phyloP scores from a whole-genome alignment of 2,888 invertebrate species.

The Charanyca ferruginea region DNA sequence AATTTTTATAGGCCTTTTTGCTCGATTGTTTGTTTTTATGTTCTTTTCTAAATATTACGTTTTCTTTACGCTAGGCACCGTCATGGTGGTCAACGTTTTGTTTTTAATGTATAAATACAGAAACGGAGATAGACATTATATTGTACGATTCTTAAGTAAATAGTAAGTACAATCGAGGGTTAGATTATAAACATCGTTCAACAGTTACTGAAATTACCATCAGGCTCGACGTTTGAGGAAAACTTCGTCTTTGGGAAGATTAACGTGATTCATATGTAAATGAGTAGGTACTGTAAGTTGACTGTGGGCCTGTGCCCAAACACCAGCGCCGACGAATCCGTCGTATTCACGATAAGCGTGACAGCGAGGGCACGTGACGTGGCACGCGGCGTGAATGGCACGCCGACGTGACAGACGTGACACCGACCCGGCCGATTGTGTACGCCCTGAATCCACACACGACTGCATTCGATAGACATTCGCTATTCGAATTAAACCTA shows the following conservation, averaged over 20 bases:
- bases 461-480: conserved; percentile 45
- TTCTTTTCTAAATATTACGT: conserved; percentile 59
- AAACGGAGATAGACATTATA: conserved; percentile 5
- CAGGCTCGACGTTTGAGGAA: conserved; percentile 24
- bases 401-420: conserved; percentile 52
- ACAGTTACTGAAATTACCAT: conserved; percentile 44
- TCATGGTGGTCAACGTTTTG: conserved; percentile 33
- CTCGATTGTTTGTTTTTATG: conserved; percentile 65
- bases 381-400: conserved; percentile 40
- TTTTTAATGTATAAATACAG: conserved; percentile 18
- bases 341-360: conserved; percentile 50
- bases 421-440: conserved; percentile 47
- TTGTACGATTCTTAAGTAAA: conserved; percentile 4
- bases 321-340: conserved; percentile 45
- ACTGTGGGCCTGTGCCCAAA: conserved; percentile 32
- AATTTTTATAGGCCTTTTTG: conserved; percentile 63
- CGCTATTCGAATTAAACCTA: conserved; percentile 30
- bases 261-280: conserved; percentile 58
- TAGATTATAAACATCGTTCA: conserved; percentile 8
- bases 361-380: conserved; percentile 37
- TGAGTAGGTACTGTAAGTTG: conserved; percentile 34
- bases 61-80: conserved; percentile 27
- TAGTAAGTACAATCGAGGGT: background rate
- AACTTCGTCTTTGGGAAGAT: conserved; percentile 50
- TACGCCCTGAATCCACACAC: conserved; percentile 33